Percentiles rank a stretch among this genome's conserved stretches.
Conservation (phyloP, 2,113 vertebrate genomes). For the Lycaon pictus region DNA sequence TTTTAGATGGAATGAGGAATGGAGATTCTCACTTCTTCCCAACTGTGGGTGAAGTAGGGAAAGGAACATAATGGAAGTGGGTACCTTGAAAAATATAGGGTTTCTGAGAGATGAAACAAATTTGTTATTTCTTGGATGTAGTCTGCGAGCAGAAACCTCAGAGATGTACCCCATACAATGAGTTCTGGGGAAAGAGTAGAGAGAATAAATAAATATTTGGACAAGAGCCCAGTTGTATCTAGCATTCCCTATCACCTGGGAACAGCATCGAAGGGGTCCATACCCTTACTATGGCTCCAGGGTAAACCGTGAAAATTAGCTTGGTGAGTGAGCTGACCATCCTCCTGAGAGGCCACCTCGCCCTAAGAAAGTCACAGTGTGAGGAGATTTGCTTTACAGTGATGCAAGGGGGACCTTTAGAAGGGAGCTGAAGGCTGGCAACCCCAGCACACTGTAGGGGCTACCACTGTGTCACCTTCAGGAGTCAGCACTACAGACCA, state of each 20-base stretch:
- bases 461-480: neutral
- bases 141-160: neutral
- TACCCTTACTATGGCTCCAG: neutral
- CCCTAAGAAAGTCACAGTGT: neutral
- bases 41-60: neutral
- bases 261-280: no score
- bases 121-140: neutral
- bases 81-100: neutral
- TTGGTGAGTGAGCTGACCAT: neutral
- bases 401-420: neutral
- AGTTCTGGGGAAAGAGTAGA: neutral
- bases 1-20: neutral
- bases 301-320: neutral
- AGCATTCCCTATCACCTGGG: neutral
- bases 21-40: neutral
- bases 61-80: neutral
- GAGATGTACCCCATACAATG: neutral
- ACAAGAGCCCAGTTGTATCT: fast-evolving
- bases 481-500: neutral
- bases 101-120: neutral
- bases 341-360: neutral
- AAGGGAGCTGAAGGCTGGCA: neutral
- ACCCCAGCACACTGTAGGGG: fast-evolving
- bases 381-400: neutral
- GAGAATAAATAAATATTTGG: neutral